phyloP scores from a whole-genome alignment of 2,888 invertebrate species.

The Lamellibrachia satsuma region DNA sequence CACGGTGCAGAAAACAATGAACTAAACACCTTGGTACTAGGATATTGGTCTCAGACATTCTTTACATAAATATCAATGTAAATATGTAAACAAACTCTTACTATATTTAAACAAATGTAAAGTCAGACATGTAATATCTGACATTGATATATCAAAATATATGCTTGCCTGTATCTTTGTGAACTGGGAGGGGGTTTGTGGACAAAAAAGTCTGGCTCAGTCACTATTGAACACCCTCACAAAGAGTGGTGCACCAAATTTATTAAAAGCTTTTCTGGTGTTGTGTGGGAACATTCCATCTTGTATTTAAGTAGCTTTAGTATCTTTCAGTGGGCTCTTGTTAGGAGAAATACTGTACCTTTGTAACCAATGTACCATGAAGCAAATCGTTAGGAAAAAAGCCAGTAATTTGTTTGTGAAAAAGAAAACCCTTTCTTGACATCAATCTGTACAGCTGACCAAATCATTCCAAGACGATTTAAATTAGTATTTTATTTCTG shows the following conservation, averaged over 20 bases:
- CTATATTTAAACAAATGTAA: too few relatives aligned
- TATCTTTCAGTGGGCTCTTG: not conserved
- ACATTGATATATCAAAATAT: not conserved
- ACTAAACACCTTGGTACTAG: too few relatives aligned
- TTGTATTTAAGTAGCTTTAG: not conserved
- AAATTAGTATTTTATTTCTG: not conserved
- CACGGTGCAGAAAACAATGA: too few relatives aligned
- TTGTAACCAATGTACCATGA: not conserved
- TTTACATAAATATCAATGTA: too few relatives aligned
- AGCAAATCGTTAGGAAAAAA: not conserved
- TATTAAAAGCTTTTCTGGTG: not conserved
- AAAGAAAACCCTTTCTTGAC: not conserved
- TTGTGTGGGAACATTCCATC: not conserved
- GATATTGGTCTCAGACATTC: too few relatives aligned
- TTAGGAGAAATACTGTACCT: not conserved
- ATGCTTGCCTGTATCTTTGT: not conserved
- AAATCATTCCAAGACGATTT: not conserved
- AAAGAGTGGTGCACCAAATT: not conserved
- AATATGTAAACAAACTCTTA: too few relatives aligned
- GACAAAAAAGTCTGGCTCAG: not conserved
- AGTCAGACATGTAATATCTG: not conserved
- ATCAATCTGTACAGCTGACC: not conserved
- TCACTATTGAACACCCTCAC: not conserved
- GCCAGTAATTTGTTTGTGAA: constrained; percentile 9
- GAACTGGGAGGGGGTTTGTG: not conserved